Base-by-base conservation (phyloP, 2,797 vertebrate genomes). In the Pseudopleuronectes americanus region DNA sequence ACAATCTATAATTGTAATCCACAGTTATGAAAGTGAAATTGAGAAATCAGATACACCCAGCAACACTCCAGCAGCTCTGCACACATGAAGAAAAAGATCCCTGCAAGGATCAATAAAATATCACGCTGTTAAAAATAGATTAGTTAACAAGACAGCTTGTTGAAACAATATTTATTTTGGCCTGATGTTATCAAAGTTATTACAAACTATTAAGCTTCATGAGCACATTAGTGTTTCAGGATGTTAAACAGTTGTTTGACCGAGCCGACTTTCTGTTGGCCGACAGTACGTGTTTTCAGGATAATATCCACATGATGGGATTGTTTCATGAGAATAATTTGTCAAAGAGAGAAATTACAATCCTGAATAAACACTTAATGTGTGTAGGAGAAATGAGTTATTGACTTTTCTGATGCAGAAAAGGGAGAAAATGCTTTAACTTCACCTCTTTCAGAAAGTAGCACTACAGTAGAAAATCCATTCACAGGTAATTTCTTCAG, bases 161-260 rank as follows among this genome's bases (percentile, higher is more conserved):
- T 68, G 51, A 78, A 52, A 54, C 78, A 51, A 79, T 85, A 68
- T 74, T 79, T 67, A 21, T 82, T 82, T 84, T 81, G 71, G 43
- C 48, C 8, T 22, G 43, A 38, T 51, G 28, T 68, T 83, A 71
- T 80, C 57, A 57, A 60, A 70, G 41, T 47, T 62, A 74, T 80
- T 77, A 74, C 60, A 84, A 79, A 84, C 55, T 47, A 76, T 79
- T 71, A 74, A 72, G 65, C 41, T 56, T 68, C 31, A 57, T 68
- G 48, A 59, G 51, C 61, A 38, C 26, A 74, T 77, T 67, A 63
- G 82, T 82, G 73, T 83, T 73, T 70, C 45, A 79, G 57, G 5
- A 45, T 2, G 6, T 19, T 45, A 45, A 45, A 45, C 43, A 19
- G 43, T 45, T 45, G 17, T 45, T 45, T 16, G 17, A 45, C 2